These are phyloP conservation scores for Vireo altiloquus DNA, from an alignment of 2,113 vertebrate species.

Conservation along the genomic window DNA sequence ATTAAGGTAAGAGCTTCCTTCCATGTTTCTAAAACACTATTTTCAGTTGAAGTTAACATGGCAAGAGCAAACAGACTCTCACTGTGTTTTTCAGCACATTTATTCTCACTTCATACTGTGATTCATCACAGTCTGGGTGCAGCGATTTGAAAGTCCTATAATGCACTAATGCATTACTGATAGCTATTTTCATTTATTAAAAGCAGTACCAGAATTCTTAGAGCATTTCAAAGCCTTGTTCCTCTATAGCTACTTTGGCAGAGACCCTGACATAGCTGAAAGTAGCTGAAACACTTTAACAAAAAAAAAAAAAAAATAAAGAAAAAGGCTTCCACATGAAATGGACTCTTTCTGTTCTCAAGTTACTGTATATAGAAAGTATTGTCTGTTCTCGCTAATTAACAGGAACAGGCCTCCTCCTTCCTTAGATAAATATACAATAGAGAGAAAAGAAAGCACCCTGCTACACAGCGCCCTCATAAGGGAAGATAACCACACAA, in stretches of 20 bases:
- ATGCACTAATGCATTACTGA: slow-evolving; percentile 34
- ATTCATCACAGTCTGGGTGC: slow-evolving; percentile 38
- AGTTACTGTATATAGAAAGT: not conserved
- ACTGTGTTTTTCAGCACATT: slow-evolving; percentile 34
- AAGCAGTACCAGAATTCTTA: slow-evolving; percentile 24
- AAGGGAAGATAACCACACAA: not conserved
- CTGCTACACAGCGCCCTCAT: not conserved
- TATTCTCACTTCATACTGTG: slow-evolving; percentile 18
- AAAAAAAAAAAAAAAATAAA: not conserved
- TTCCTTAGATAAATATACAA: slow-evolving; percentile 1
- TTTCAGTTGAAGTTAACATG: not conserved
- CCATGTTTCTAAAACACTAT: not conserved
- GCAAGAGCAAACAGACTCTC: slow-evolving; percentile 34
- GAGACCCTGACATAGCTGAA: slow-evolving; percentile 32
- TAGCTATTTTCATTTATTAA: slow-evolving; percentile 60
- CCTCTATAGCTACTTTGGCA: slow-evolving; percentile 22
- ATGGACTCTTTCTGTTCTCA: not conserved
- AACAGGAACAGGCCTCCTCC: not conserved
- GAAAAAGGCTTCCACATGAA: not conserved
- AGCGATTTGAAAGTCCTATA: slow-evolving; percentile 37
- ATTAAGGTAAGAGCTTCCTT: not conserved
- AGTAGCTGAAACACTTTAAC: not conserved
- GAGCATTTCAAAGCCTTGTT: slow-evolving; percentile 37
- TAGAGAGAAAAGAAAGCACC: not conserved
- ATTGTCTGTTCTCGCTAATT: slow-evolving; percentile 29